Base-by-base conservation (phyloP, 2,888 invertebrate genomes). In the Epicampocera succincta region DNA sequence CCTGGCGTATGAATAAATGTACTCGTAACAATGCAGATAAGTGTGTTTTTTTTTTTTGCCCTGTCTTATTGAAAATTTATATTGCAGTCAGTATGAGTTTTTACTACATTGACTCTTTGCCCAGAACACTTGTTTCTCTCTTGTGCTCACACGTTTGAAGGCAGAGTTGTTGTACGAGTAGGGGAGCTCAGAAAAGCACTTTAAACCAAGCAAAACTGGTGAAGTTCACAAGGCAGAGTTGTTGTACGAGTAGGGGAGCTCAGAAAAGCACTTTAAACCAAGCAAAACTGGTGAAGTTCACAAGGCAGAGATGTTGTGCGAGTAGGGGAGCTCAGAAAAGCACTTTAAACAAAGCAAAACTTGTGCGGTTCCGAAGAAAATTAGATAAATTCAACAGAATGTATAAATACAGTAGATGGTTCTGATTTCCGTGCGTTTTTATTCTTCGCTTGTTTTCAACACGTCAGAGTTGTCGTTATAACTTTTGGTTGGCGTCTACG, bases 11-110 rank as follows among this genome's bases (percentile, higher is more conserved):
- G 77, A 81, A 63, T 80, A 33, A 33, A 33, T 33, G 33, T 33
- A 80, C 17, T 9, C 19, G 17, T 11, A 65, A 65, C 61, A 76
- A 72, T 81, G 61, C 72, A 73, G 76, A 72, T 76, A 73, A 81
- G 73, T 73, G 76, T 46, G 58, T 66, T 29, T 63, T 42, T 17
- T 56, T 17, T 33, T 33, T 33, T 56, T 33, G 15, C 15, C 15
- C 46, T 78, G 66, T 72, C 69, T 71, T 61, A 72, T 33, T 33
- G 66, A 68, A 71, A 78, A 72, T 68, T 68, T 63, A 48, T 72
- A 52, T 46, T 61, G 68, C 50, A 60, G 25, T 25, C 50, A 17
- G 44, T 61, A 21, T 52, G 12, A 52, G 44, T 19, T 44, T n/a
- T 33, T 40, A 60, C 29, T 72, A 54, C 15, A 46, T 29, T 54